phyloP scores from a whole-genome alignment of 2,888 invertebrate genomes.

The Odontocerum albicorne region DNA sequence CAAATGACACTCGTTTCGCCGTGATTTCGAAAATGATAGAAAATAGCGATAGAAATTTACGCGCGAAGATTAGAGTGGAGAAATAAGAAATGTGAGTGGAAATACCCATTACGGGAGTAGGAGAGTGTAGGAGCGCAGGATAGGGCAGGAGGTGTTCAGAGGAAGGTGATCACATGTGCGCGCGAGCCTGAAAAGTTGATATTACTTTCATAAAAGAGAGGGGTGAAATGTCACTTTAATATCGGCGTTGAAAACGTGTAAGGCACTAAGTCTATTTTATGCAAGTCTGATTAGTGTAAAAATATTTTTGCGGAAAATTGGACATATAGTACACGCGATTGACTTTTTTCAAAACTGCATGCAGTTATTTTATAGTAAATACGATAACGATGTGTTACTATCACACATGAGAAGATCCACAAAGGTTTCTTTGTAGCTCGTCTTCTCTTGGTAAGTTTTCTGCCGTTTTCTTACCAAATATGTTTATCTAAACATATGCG shows the following conservation, averaged over 20 bases:
- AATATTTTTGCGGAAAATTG: too few relatives aligned
- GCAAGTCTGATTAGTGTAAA: too few relatives aligned
- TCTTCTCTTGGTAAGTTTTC: too few relatives aligned
- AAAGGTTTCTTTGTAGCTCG: too few relatives aligned
- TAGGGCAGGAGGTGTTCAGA: background rate
- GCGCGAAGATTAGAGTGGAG: slow-evolving; percentile 10
- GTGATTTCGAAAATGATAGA: slow-evolving; percentile 1
- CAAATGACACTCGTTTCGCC: slow-evolving; percentile 3
- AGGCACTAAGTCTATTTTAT: too few relatives aligned
- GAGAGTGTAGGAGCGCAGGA: background rate
- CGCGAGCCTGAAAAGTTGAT: slow-evolving; percentile 22
- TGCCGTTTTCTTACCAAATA: too few relatives aligned
- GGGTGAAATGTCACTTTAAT: slow-evolving; percentile 31
- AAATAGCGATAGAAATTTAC: slow-evolving; percentile 8
- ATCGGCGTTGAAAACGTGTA: slow-evolving; percentile 1
- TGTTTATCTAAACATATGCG: too few relatives aligned
- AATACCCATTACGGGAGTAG: slow-evolving; percentile 9
- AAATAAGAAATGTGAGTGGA: slow-evolving; percentile 13
- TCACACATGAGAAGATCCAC: too few relatives aligned
- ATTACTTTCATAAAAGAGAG: slow-evolving; percentile 29
- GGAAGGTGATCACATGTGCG: slow-evolving; percentile 11
- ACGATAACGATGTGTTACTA: too few relatives aligned
- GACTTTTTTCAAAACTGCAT: too few relatives aligned
- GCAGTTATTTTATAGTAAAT: too few relatives aligned
- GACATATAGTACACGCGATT: too few relatives aligned